Conservation (phyloP, 1,140 invertebrate genomes). For the Akabosia matsudoensis region DNA sequence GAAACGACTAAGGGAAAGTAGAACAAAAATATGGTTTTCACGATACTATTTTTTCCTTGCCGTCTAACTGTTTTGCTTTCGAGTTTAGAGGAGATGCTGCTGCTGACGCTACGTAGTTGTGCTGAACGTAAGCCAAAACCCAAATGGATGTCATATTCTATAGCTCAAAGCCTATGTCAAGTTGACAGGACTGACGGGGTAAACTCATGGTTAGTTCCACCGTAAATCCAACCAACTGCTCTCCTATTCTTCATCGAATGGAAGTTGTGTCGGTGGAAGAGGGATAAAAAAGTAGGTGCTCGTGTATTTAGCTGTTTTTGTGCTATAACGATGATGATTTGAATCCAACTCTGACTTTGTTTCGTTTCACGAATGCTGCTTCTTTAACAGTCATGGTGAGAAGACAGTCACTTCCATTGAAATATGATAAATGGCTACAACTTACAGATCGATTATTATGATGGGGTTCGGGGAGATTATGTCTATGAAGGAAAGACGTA, state of each 20-base stretch:
- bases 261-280: background rate
- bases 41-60: background rate
- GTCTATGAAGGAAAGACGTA: too few relatives aligned
- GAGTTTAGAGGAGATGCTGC: background rate
- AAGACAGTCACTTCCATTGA: background rate
- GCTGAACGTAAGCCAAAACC: slow-evolving; percentile 14
- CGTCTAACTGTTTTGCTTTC: background rate
- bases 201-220: slow-evolving; percentile 2
- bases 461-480: background rate
- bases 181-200: background rate
- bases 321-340: background rate
- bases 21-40: background rate
- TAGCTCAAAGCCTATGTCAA: slow-evolving; percentile 21
- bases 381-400: background rate
- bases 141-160: slow-evolving; percentile 15
- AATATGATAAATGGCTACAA: background rate
- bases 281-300: background rate
- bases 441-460: slow-evolving; percentile 10
- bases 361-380: slow-evolving; percentile 5
- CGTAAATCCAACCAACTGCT: slow-evolving; percentile 21
- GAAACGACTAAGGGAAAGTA: background rate
- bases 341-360: background rate
- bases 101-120: background rate
- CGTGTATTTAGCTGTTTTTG: background rate
- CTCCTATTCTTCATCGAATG: background rate